phyloP scores from a whole-genome alignment of 2,888 invertebrate genomes.

The Anthoptus insignis region DNA sequence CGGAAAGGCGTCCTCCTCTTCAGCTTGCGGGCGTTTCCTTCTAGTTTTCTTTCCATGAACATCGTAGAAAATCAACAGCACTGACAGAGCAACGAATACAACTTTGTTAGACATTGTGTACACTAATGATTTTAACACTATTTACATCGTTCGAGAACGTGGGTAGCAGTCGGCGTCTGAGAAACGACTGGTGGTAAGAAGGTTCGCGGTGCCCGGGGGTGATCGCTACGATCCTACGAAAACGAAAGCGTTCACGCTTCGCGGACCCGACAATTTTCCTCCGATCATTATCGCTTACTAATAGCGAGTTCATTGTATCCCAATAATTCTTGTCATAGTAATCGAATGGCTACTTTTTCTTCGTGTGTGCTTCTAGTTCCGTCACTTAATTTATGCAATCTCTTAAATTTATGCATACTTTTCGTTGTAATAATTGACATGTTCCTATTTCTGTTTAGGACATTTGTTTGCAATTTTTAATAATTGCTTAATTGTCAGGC shows the following conservation, averaged over 20 bases:
- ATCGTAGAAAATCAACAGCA: slow-evolving; percentile 58
- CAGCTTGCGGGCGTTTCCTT: slow-evolving; percentile 65
- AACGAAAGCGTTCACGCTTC: slow-evolving; percentile 83
- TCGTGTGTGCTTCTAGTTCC: slow-evolving; percentile 59
- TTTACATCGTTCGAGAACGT: slow-evolving; percentile 76
- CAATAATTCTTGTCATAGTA: slow-evolving; percentile 66
- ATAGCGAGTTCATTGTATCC: slow-evolving; percentile 66
- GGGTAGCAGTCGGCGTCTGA: slow-evolving; percentile 67
- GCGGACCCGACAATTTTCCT: slow-evolving; percentile 74
- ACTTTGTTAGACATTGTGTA: slow-evolving; percentile 70
- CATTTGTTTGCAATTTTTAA: neutral
- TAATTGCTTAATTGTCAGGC: neutral
- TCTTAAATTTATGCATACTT: slow-evolving; percentile 33
- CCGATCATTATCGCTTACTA: slow-evolving; percentile 70
- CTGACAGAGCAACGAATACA: slow-evolving; percentile 62
- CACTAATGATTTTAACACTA: slow-evolving; percentile 61
- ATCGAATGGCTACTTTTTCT: slow-evolving; percentile 60
- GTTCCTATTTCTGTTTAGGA: slow-evolving; percentile 16
- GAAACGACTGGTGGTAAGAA: slow-evolving; percentile 65
- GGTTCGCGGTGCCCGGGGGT: slow-evolving; percentile 51
- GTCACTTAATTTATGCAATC: slow-evolving; percentile 51
- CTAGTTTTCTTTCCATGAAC: slow-evolving; percentile 67
- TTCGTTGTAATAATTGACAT: slow-evolving; percentile 21
- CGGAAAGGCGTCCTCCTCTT: slow-evolving; percentile 66
- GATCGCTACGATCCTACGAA: slow-evolving; percentile 72